These are phyloP conservation scores for Bradysia coprophila DNA, from an alignment of 1,140 invertebrate genomes.

Conservation along the genomic window DNA sequence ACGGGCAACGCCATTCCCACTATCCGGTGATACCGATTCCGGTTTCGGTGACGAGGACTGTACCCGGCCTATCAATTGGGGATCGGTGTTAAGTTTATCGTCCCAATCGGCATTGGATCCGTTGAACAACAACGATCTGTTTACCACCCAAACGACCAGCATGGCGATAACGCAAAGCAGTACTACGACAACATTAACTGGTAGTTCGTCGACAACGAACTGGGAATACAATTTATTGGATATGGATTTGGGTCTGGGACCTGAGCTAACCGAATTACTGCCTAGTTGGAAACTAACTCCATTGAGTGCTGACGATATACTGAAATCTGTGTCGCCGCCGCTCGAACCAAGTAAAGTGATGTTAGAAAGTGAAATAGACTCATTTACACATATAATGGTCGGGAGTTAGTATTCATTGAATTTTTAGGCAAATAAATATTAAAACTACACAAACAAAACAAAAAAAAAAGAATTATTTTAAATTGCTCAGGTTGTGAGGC, in stretches of 20 bases:
- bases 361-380: slow-evolving; percentile 20
- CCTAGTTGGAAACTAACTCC: slow-evolving; percentile 38
- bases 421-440: slow-evolving; percentile 1
- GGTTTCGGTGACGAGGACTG: slow-evolving; percentile 60
- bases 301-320: slow-evolving; percentile 45
- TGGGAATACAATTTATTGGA: slow-evolving; percentile 27
- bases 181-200: slow-evolving; percentile 15
- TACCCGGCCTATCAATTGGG: slow-evolving; percentile 68
- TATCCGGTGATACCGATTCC: slow-evolving; percentile 39
- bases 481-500: slow-evolving; percentile 3
- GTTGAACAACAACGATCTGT: slow-evolving; percentile 46
- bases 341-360: slow-evolving; percentile 1
- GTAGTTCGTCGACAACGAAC: slow-evolving; percentile 18
- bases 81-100: slow-evolving; percentile 69
- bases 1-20: slow-evolving; percentile 40
- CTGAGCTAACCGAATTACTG: slow-evolving; percentile 32
- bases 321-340: slow-evolving; percentile 20
- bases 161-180: slow-evolving; percentile 15
- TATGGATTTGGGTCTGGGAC: slow-evolving; percentile 30
- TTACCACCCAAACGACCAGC: slow-evolving; percentile 23
- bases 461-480: neutral
- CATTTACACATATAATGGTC: slow-evolving; percentile 23
- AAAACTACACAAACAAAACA: neutral
- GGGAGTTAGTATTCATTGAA: slow-evolving; percentile 25
- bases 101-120: slow-evolving; percentile 68